phyloP scores from a whole-genome alignment of 2,113 vertebrate species.

The Sprattus sprattus region DNA sequence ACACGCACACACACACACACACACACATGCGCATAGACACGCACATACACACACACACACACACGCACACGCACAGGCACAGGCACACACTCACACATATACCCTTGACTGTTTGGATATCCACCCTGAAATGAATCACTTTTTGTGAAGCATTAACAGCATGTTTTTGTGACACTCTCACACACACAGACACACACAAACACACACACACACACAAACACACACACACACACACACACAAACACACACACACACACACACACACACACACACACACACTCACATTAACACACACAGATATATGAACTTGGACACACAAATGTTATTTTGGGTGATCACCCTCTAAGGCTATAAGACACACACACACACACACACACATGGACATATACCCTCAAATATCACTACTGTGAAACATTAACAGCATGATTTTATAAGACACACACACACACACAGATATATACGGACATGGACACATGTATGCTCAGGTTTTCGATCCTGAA shows the following conservation, averaged over 20 bases:
- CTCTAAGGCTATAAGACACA: no score
- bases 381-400: not conserved
- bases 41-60: not conserved
- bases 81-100: not conserved
- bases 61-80: not conserved
- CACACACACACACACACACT: not conserved
- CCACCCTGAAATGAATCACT: not conserved
- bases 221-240: not conserved
- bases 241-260: no score
- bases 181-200: not conserved
- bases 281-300: no score
- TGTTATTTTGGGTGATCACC: no score
- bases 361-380: not conserved
- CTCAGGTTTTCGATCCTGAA: not conserved
- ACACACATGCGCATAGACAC: not conserved
- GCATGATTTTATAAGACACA: no score
- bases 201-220: slow-evolving; percentile 6
- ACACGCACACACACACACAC: not conserved
- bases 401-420: no score
- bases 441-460: not conserved
- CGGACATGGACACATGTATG: not conserved
- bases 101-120: not conserved
- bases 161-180: not conserved
- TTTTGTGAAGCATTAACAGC: not conserved
- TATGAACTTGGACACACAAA: no score